Evolutionary conservation across 2,797 vertebrate species (phyloP), one percentile per base, ranked within the genome.

Genomic region (Danio kyathit): DNA sequence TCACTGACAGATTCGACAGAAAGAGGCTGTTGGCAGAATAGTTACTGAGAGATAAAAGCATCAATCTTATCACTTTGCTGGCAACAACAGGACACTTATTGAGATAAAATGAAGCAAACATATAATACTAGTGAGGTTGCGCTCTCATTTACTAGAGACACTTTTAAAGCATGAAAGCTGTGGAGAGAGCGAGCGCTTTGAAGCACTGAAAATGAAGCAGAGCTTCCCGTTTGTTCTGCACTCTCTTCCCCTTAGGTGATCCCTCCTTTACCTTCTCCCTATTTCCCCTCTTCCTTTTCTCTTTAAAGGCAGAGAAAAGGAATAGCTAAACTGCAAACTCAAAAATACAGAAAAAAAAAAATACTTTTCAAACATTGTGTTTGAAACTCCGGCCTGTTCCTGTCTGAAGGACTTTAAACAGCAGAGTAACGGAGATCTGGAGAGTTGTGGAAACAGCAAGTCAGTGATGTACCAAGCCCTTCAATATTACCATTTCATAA

Each of bases 231-330:
- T 75, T 83, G 84, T 82, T 82, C 67, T 76, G 78, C 65, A 82
- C 71, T 85, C 73, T 74, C 61, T 61, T 79, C 76, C 83, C 70
- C 85, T 70, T 82, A 83, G 83, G 85, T 82, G 70, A 79, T 83
- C 51, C 83, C 64, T 87, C 86, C 88, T 87, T 82, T 65, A 66
- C 70, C 52, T 46, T 83, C 70, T 74, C 70, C 44, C 52, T 57
- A 56, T 17, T 63, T 82, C 89, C 88, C 82, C 83, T 70, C 40
- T 41, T 91, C 78, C 11, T 79, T 43, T 74, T 72, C 69, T 64
- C 48, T 66, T 88, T 87, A 82, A 88, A 88, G 85, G 67, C 79
- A 80, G 87, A 85, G 86, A 82, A 78, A 84, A 82, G 81, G 82
- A 82, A 76, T 82, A 43, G 67, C 78, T 74, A 74, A 79, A 67